Percentiles rank a stretch among this genome's conserved stretches.
phyloP scores from a whole-genome alignment of 2,888 invertebrate genomes.

The Ormyrus labotus region DNA sequence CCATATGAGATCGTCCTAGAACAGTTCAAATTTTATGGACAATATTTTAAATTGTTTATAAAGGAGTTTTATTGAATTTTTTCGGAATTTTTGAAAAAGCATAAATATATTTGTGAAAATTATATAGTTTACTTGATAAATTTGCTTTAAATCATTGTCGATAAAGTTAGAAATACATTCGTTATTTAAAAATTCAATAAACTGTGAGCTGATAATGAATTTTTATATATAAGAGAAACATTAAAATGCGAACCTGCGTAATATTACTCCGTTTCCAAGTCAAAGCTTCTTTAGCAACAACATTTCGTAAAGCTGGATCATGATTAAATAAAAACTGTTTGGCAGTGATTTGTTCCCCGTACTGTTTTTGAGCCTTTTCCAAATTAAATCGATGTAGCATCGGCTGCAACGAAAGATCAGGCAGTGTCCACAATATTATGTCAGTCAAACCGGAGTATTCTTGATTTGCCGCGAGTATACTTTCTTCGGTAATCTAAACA shows the following conservation, averaged over 20 bases:
- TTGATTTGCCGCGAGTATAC: slow-evolving; percentile 82
- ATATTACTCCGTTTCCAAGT: slow-evolving; percentile 84
- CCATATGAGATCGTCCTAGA: slow-evolving; percentile 83
- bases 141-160: too few relatives aligned
- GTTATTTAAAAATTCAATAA: too few relatives aligned
- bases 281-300: slow-evolving; percentile 90
- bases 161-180: too few relatives aligned
- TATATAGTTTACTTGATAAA: too few relatives aligned
- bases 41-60: too few relatives aligned
- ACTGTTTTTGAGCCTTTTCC: slow-evolving; percentile 77
- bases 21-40: not conserved
- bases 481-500: slow-evolving; percentile 83
- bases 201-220: too few relatives aligned
- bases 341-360: slow-evolving; percentile 72
- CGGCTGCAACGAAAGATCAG: slow-evolving; percentile 87
- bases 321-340: slow-evolving; percentile 74
- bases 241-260: slow-evolving; percentile 73
- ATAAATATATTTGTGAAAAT: not conserved
- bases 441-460: slow-evolving; percentile 87
- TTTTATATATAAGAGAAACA: too few relatives aligned
- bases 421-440: slow-evolving; percentile 87
- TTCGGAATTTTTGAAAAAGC: not conserved
- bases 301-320: slow-evolving; percentile 87
- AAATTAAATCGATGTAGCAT: slow-evolving; percentile 84
- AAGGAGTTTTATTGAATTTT: too few relatives aligned